Base-by-base conservation (phyloP, 2,113 vertebrate genomes). In the Caloenas nicobarica region DNA sequence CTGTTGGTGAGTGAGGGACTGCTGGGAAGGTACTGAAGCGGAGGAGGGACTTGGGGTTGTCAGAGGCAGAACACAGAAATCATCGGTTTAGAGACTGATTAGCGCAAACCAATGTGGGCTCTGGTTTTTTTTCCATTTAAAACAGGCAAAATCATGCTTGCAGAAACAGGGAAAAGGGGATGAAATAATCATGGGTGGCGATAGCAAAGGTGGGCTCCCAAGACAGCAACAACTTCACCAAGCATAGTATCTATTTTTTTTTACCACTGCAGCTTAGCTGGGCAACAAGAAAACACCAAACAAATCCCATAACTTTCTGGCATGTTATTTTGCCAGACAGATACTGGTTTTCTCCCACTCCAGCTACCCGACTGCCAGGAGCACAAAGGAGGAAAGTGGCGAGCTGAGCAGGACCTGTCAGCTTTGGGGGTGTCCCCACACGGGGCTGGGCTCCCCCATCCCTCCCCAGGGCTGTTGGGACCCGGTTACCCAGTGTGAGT, bases 1-100 rank as follows among this genome's bases (percentile, higher is more conserved):
- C 50, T 53, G 54, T 51, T 74, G 69, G 26, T 33, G 34, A 48
- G 34, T 1, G 2, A 72, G 77, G 42, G 48, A 13, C 50, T 51
- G 14, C 42, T 0, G 9, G 34, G 25, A 77, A 64, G 28, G 36
- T 46, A 24, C 15, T 0, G 1, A 60, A 31, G 29, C 1, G 0
- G n/a, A 83, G n/a, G 28, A 72, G 18, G 16, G n/a, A 48, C 22
- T 26, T 64, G 26, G 22, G 28, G 16, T 17, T 78, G 14, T 29
- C 51, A 61, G n/a, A 70, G 38, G n/a, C 26, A 60, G 18, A 90
- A 44, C 11, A 57, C 14, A 72, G 66, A 82, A 71, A 38, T n/a
- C 0, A 0, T 15, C 0, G 1, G 5, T 57, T 60, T 89, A 56
- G 29, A 91, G 42, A 62, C 6, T 40, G 73, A 33, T 89, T 34